Conservation (phyloP, 2,797 vertebrate genomes). For the Oreochromis grahami region DNA sequence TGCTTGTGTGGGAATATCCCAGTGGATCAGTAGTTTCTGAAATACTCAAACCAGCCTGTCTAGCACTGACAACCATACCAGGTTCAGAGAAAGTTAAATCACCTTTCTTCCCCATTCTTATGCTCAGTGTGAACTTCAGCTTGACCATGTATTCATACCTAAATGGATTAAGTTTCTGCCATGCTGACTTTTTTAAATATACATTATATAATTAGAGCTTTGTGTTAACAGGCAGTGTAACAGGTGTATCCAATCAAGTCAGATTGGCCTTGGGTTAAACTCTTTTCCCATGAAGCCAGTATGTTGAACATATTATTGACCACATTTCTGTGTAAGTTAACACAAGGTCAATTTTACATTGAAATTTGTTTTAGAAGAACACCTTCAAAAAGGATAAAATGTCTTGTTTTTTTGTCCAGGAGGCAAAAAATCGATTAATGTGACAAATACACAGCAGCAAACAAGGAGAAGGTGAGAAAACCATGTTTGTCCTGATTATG, state of each 20-base stretch:
- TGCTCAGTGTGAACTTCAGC: not conserved
- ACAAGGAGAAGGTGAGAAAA: not conserved
- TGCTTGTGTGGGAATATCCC: not conserved
- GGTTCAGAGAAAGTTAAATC: not conserved
- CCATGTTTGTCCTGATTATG: conserved; percentile 1
- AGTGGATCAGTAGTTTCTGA: not conserved
- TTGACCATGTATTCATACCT: not conserved
- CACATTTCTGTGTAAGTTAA: not conserved
- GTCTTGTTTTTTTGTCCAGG: not conserved
- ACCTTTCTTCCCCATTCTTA: not conserved
- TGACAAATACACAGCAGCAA: not conserved
- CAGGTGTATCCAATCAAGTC: not conserved
- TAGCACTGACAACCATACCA: not conserved
- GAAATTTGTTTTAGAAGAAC: not conserved
- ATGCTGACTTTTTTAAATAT: not conserved
- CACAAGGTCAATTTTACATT: not conserved
- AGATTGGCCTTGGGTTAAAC: not conserved
- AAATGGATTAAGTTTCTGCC: not conserved
- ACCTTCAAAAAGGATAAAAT: not conserved
- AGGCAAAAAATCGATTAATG: not conserved
- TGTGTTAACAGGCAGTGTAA: not conserved
- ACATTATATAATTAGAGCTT: not conserved
- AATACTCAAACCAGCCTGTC: not conserved
- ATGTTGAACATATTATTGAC: not conserved
- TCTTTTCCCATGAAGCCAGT: not conserved